Percentiles rank a stretch among this genome's conserved stretches.
Conservation (phyloP, 2,888 invertebrate species). For the Synergus umbraculus region DNA sequence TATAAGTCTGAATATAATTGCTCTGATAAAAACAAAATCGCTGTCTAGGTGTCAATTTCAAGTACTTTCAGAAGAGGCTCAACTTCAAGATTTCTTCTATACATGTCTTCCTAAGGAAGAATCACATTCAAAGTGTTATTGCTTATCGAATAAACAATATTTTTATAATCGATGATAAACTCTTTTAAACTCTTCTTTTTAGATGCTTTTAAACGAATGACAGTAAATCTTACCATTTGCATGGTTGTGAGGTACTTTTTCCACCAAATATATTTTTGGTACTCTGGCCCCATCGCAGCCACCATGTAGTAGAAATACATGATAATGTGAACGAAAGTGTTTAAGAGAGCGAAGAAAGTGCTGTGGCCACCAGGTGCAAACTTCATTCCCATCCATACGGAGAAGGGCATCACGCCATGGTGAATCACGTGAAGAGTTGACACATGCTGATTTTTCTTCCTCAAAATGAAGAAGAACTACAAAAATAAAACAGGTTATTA, state of each 20-base stretch:
- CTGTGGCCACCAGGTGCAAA: slow-evolving; percentile 98
- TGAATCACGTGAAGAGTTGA: slow-evolving; percentile 97
- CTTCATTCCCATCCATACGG: slow-evolving; percentile 95
- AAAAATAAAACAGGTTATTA: slow-evolving; percentile 58
- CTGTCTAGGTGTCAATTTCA: not conserved
- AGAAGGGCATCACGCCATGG: slow-evolving; percentile 98
- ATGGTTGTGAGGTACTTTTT: slow-evolving; percentile 96
- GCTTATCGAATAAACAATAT: not conserved
- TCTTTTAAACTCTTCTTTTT: not conserved
- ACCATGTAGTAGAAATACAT: slow-evolving; percentile 99
- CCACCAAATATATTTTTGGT: slow-evolving; percentile 98
- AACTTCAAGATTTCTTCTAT: not conserved
- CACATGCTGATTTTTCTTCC: slow-evolving; percentile 96
- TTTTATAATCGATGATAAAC: not conserved
- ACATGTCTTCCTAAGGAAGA: not conserved
- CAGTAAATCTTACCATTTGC: slow-evolving; percentile 87
- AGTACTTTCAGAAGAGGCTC: not conserved
- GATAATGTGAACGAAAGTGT: slow-evolving; percentile 96
- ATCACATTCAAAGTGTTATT: not conserved
- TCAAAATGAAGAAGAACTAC: slow-evolving; percentile 92
- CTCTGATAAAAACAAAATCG: slow-evolving; percentile 8
- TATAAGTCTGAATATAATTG: slow-evolving; percentile 8
- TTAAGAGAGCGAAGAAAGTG: slow-evolving; percentile 96
- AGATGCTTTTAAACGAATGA: not conserved
- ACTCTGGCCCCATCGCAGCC: slow-evolving; percentile 94